Evolutionary conservation across 1,140 invertebrate genomes (phyloP).

Genomic region (Drosophila burlai): DNA sequence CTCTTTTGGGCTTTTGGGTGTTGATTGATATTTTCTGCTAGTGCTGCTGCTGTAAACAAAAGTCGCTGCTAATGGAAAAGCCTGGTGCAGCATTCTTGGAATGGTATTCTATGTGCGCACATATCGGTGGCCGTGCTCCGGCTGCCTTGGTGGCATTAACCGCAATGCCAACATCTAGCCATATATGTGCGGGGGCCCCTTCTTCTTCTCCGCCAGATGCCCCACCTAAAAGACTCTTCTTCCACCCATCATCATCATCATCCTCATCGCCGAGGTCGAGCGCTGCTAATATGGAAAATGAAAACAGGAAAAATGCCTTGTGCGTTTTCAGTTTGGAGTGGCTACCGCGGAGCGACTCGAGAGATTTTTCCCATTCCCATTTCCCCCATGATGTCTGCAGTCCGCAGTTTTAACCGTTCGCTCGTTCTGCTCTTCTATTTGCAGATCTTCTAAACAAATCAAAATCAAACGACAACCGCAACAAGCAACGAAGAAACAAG

Average conservation of each 20-base stretch:
- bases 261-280: slow-evolving; percentile 57
- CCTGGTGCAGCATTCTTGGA: slow-evolving; percentile 75
- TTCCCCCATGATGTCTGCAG: slow-evolving; percentile 18
- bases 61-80: slow-evolving; percentile 74
- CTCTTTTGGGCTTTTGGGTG: slow-evolving; percentile 77
- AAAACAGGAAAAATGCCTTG: slow-evolving; percentile 79
- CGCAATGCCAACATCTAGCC: slow-evolving; percentile 67
- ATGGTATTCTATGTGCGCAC: slow-evolving; percentile 46
- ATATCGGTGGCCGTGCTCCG: slow-evolving; percentile 44
- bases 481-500: slow-evolving; percentile 53
- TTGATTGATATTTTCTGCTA: slow-evolving; percentile 76
- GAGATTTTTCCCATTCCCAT: slow-evolving; percentile 17
- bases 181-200: slow-evolving; percentile 50
- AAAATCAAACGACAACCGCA: slow-evolving; percentile 55
- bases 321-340: slow-evolving; percentile 55
- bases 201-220: slow-evolving; percentile 23
- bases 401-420: slow-evolving; percentile 38
- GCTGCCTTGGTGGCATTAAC: slow-evolving; percentile 74
- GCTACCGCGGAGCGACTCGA: slow-evolving; percentile 33
- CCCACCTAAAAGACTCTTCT: slow-evolving; percentile 26
- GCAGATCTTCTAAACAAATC: slow-evolving; percentile 74
- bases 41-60: slow-evolving; percentile 66
- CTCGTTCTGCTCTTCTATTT: slow-evolving; percentile 58
- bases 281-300: slow-evolving; percentile 80
- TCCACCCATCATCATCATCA: slow-evolving; percentile 32